These are phyloP conservation scores for Scortum barcoo DNA, from an alignment of 2,113 vertebrate species.

Conservation along the genomic window DNA sequence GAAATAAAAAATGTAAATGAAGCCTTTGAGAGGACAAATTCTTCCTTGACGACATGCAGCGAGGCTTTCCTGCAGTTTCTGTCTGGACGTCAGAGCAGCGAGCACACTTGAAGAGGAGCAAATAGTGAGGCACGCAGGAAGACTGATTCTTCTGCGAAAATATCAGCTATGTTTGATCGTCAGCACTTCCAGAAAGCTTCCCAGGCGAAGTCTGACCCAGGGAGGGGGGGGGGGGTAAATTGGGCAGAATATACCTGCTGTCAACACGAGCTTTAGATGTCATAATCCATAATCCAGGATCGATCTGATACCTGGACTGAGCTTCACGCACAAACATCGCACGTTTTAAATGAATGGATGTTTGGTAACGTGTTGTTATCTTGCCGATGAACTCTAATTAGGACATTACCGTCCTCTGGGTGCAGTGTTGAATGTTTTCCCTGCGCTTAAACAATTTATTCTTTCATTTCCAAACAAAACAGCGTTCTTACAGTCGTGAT, in stretches of 20 bases:
- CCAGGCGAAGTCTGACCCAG: not conserved
- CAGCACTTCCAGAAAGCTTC: not conserved
- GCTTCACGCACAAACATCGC: no score
- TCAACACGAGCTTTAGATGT: not conserved
- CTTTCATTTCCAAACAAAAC: not conserved
- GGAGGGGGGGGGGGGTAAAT: not conserved
- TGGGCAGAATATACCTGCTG: not conserved
- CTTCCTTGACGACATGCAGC: not conserved
- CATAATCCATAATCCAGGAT: no score
- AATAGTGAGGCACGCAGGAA: not conserved
- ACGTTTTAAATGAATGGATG: not conserved
- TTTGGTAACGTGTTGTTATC: not conserved
- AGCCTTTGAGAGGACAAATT: not conserved
- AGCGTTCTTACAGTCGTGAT: not conserved
- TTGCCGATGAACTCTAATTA: not conserved
- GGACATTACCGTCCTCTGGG: no score
- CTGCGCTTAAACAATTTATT: not conserved
- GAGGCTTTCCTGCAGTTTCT: not conserved
- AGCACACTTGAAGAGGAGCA: not conserved
- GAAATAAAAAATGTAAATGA: not conserved
- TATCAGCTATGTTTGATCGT: slow-evolving; percentile 25
- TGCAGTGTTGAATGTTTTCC: not conserved
- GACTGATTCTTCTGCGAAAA: slow-evolving; percentile 7
- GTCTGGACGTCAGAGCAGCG: not conserved
- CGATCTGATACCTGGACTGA: no score